Base-by-base conservation (phyloP, 2,888 invertebrate genomes). In the Stenchaetothrips biformis region DNA sequence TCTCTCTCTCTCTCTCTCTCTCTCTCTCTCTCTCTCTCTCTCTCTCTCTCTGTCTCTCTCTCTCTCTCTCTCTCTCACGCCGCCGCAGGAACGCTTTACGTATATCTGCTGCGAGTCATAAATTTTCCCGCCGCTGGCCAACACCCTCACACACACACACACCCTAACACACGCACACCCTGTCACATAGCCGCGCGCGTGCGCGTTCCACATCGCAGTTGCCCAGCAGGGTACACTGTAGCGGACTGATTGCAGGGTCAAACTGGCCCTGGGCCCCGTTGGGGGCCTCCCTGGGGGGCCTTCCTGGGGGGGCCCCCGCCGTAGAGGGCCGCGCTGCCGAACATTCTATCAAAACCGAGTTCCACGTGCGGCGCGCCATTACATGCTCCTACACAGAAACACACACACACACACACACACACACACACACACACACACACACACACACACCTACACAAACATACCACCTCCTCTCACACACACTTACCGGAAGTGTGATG, bases 61-160 rank as follows among this genome's bases (percentile, higher is more conserved):
- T 4, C 1, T 4, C 37, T 4, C 37, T 37, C 37, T 2, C 37
- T 1, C 37, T 37, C 37, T 2, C 37, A 37, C 37, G 2, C 37
- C 37, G 4, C 37, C 37, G 37, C 37, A 37, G 37, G 25, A 74
- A 25, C 67, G 67, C 67, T 74, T 74, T 74, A 74, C 67, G 67
- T 74, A 74, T 74, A 74, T 74, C 67, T 74, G 67, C 67, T 74
- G 67, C 67, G 21, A 74, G 67, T 74, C 67, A 74, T 74, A 74
- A 74, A 74, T 74, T 74, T 74, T 11, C 11, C 53, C 53, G 16
- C 13, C 53, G 13, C 18, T 53, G 13, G 16, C 53, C 53, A 53
- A 7, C 13, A 11, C 53, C 8, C 53, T 4, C 53, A 53, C 53
- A 53, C 53, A 53, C 53, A 11, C 53, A 11, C 53, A 53, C 53